These are phyloP conservation scores for Nibea albiflora DNA, from an alignment of 2,113 vertebrate species.

Conservation along the genomic window DNA sequence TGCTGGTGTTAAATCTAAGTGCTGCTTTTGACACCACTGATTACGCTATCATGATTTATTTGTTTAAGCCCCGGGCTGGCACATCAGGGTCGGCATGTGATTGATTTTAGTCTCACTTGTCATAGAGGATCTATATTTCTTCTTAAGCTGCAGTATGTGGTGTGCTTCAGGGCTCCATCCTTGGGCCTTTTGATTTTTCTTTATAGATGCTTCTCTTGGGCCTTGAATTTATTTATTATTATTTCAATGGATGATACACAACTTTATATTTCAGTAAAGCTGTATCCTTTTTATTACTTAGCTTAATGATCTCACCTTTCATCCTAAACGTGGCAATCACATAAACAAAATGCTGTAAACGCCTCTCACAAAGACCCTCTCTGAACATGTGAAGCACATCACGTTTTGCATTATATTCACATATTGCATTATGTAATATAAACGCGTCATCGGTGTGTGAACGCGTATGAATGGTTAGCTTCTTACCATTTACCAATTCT, in stretches of 20 bases:
- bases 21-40: slow-evolving; percentile 6
- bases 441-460: too few species aligned
- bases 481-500: background rate
- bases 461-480: too few species aligned
- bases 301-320: background rate
- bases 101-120: background rate
- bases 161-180: background rate
- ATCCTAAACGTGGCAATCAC: background rate
- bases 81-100: background rate
- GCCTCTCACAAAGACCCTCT: background rate
- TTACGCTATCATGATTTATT: background rate
- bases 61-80: background rate
- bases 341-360: background rate
- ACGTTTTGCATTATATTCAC: background rate
- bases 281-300: too few species aligned
- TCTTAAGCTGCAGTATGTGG: background rate
- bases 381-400: background rate
- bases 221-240: background rate
- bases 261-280: background rate
- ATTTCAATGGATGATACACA: background rate
- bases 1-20: slow-evolving; percentile 1
- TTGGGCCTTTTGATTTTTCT: background rate
- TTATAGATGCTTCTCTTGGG: background rate
- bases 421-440: background rate
- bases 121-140: background rate